phyloP scores from a whole-genome alignment of 2,888 invertebrate genomes.

The Cerceris ruficornis region DNA sequence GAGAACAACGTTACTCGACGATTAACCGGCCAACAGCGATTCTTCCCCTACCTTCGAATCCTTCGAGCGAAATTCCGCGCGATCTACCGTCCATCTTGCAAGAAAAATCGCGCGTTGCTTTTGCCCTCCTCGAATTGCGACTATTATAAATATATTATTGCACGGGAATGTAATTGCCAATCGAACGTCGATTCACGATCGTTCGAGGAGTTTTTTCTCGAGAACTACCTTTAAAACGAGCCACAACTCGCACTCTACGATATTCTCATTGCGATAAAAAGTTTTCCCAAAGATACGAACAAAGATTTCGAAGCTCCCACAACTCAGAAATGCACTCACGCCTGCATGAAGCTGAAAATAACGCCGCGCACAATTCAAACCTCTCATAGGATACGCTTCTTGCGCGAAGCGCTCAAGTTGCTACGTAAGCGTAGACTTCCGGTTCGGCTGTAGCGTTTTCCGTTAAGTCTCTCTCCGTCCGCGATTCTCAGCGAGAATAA shows the following conservation, averaged over 20 bases:
- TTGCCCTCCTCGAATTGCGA: no score
- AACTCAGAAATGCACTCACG: no score
- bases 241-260: no score
- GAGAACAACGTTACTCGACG: conserved; percentile 29
- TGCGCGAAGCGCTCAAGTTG: conserved; percentile 9
- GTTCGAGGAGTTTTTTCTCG: no score
- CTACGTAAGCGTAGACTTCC: conserved; percentile 32
- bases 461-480: conserved; percentile 32
- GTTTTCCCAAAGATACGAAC: no score
- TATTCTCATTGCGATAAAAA: no score
- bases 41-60: not conserved
- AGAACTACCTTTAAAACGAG: no score
- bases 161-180: no score
- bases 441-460: conserved; percentile 35
- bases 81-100: not conserved
- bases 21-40: conserved; percentile 13
- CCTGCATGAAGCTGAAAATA: not conserved
- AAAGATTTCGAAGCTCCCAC: no score
- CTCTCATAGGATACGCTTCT: conserved; percentile 13
- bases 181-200: no score
- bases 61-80: no score
- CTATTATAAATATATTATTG: no score
- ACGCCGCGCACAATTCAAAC: not conserved
- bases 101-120: not conserved
- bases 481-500: conserved; percentile 9